Base-by-base conservation (phyloP, 2,797 vertebrate genomes). In the Chiroxiphia lanceolata region DNA sequence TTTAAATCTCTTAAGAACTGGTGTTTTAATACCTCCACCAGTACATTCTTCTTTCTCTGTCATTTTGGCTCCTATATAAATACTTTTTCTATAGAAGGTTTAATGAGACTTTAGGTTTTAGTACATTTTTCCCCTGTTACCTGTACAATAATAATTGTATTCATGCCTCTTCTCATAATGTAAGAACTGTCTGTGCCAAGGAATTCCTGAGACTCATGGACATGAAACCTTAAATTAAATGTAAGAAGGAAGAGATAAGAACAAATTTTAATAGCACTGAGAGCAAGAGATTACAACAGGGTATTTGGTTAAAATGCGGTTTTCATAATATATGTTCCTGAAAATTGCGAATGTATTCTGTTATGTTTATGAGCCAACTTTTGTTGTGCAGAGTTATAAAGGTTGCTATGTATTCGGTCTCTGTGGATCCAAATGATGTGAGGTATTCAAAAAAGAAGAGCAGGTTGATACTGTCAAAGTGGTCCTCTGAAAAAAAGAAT, bases 171-270 rank as follows among this genome's bases (percentile, higher is more conserved):
- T 91, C 85, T 95, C 83, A 80, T 89, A 90, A 80, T 81, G 38
- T 67, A 93, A 64, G 70, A 91, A 60, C 56, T 94, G 42, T 76
- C 61, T 67, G 59, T 89, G 91, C 88, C 83, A 93, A 90, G 89
- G 57, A 90, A 94, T 95, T 94, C 75, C 86, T 89, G 77, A 89
- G 78, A 97, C 64, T 93, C 83, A 69, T 33, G 61, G 86, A 87
- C 90, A 85, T 12, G 31, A 89, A 95, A 90, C 74, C 27, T 96
- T 87, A 93, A 94, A 92, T 97, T 94, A 94, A 90, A 93, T 71
- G 54, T 80, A 90, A 89, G 91, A 83, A 83, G 50, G 57, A 92
- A 84, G 87, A 94, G 91, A 95, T 96, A 95, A 96, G 88, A 94
- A 65, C 81, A 89, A 83, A 79, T 90, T 87, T 84, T 79, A 89